A percentile compares a stretch with the other conserved stretches of the same genome.
Evolutionary conservation across 2,797 vertebrate species (phyloP).

Genomic region (Dendrocincla tyrannina): DNA sequence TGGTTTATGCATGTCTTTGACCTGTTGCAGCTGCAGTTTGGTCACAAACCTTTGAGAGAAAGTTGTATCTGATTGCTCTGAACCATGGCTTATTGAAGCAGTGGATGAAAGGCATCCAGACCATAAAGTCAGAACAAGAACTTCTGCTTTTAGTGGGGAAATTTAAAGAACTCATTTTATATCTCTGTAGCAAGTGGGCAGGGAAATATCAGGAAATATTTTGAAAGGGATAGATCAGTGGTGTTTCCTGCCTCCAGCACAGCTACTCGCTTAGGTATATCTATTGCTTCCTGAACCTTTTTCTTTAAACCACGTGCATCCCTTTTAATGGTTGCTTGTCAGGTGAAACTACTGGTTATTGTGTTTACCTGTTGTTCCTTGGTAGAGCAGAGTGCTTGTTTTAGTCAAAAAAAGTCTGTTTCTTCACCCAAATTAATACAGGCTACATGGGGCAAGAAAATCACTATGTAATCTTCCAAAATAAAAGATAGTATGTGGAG

Average conservation of each 20-base stretch:
- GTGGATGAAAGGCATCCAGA: not conserved
- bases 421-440: not conserved
- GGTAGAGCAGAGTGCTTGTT: not conserved
- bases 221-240: not conserved
- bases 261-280: not conserved
- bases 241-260: not conserved
- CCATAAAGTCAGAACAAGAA: not conserved
- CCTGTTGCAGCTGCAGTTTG: not conserved
- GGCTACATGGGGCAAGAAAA: not conserved
- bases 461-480: not conserved
- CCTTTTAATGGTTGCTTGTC: not conserved
- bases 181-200: not conserved
- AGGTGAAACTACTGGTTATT: not conserved
- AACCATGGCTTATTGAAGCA: not conserved
- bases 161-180: not conserved
- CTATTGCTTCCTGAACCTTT: not conserved
- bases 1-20: not conserved
- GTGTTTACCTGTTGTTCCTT: not conserved
- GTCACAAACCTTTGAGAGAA: not conserved
- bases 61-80: not conserved
- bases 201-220: not conserved
- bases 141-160: not conserved
- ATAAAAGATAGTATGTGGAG: not conserved
- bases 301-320: not conserved
- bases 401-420: not conserved